Evolutionary conservation across 2,888 invertebrate genomes (phyloP), one percentile per base, ranked within the genome.

Genomic region (Drosophila borborema): DNA sequence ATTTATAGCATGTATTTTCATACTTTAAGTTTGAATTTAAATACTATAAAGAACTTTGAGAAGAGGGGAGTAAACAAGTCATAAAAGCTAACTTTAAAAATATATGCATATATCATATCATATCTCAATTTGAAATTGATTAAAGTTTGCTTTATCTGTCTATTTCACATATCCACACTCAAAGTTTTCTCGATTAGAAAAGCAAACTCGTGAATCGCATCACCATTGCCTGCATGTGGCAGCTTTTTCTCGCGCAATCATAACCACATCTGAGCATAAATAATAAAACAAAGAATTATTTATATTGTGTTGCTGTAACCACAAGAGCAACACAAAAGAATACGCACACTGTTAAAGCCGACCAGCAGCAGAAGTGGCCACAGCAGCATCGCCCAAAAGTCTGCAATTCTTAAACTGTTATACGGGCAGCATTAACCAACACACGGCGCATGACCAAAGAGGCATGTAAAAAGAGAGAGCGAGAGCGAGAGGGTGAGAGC

Each of bases 361-460:
- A 56, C 51, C 34, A 49, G 31, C 38, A 54, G 48, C 31, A 49
- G 48, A 34, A 51, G 14, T 62, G 40, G n/a, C 49, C 38, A 18
- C 58, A 65, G 7, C 34, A 64, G 67, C 61, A 79, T 82, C 82
- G 88, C 77, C 89, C 75, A 73, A 76, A 88, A 70, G 86, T 90
- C 90, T 90, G 89, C 86, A 86, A 77, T 77, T 81, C 67, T 64
- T 73, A 61, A 79, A 81, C 86, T 86, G 86, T 88, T 88, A 86
- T 86, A 86, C 75, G 64, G 48, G 56, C 76, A 77, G 45, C 60
- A 72, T 51, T 54, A 59, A 51, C 49, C 54, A 60, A 36, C 45
- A 31, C 31, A 82, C 60, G 14, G 86, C 86, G 84, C 89, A 83
- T 86, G 86, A 60, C 46, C 72, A 53, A 61, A 76, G 74, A 77